These are phyloP conservation scores for Zonitis immaculata DNA, from an alignment of 2,888 invertebrate species.

Conservation along the genomic window DNA sequence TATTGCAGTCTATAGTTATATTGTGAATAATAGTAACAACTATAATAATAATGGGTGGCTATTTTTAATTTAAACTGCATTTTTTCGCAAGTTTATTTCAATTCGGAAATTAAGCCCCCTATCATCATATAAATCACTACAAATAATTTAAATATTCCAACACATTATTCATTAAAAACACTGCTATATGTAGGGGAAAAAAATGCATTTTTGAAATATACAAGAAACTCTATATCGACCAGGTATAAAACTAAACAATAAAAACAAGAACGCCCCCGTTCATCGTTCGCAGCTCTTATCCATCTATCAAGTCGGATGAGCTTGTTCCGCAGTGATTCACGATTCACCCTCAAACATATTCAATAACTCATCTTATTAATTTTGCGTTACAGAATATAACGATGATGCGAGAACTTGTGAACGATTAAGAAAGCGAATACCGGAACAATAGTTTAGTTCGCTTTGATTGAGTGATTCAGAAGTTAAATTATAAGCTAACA, in stretches of 20 bases:
- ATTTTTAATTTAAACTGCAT: not conserved
- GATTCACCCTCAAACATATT: not conserved
- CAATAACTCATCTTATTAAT: constrained; percentile 11
- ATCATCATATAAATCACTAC: too few species aligned
- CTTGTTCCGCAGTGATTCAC: not conserved
- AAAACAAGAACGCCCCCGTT: too few species aligned
- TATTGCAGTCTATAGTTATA: not conserved
- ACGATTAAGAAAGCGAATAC: constrained; percentile 8
- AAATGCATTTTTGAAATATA: too few species aligned
- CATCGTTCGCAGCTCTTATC: too few species aligned
- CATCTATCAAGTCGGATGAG: too few species aligned
- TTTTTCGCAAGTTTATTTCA: not conserved
- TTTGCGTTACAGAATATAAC: constrained; percentile 4
- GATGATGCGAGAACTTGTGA: constrained; percentile 4
- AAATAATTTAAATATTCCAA: too few species aligned
- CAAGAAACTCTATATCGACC: too few species aligned
- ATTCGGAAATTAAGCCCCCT: not conserved
- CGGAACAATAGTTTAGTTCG: constrained; percentile 10
- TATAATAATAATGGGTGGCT: not conserved
- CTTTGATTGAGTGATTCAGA: constrained; percentile 16
- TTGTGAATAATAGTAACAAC: not conserved
- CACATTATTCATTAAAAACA: too few species aligned
- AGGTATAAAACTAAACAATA: too few species aligned
- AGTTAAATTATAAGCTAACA: constrained; percentile 14
- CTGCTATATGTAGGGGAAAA: too few species aligned